phyloP scores from a whole-genome alignment of 2,113 vertebrate genomes.

The Gobius niger region DNA sequence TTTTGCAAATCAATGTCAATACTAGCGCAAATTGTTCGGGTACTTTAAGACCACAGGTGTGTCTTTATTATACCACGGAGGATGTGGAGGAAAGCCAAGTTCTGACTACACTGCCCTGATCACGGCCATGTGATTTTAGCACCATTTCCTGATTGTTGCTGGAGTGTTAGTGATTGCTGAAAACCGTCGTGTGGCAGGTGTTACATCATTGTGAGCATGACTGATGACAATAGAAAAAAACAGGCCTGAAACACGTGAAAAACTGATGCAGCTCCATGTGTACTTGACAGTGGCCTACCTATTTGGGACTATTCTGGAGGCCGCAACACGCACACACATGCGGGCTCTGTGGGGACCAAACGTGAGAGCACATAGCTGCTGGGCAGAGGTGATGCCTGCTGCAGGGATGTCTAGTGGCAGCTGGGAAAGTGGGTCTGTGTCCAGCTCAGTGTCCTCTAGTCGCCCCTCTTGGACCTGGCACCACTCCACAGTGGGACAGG shows the following conservation, averaged over 20 bases:
- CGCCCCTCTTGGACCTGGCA: neutral
- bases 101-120: neutral
- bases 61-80: too few species aligned
- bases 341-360: neutral
- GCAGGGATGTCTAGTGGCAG: conserved; percentile 3
- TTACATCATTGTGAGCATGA: conserved; percentile 6
- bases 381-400: neutral
- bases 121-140: neutral
- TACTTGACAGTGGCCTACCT: neutral
- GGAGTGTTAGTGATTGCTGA: neutral
- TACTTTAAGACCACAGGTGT: too few species aligned
- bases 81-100: neutral
- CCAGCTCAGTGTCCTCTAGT: neutral
- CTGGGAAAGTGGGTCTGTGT: conserved; percentile 4
- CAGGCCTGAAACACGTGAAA: neutral
- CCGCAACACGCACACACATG: too few species aligned
- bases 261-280: neutral
- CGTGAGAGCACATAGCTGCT: neutral
- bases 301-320: neutral
- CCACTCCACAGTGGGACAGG: neutral
- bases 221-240: neutral
- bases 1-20: too few species aligned
- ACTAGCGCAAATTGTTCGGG: too few species aligned
- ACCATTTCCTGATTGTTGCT: neutral
- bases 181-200: conserved; percentile 2